Conservation (phyloP, 2,888 invertebrate genomes). For the Malacosoma neustria region DNA sequence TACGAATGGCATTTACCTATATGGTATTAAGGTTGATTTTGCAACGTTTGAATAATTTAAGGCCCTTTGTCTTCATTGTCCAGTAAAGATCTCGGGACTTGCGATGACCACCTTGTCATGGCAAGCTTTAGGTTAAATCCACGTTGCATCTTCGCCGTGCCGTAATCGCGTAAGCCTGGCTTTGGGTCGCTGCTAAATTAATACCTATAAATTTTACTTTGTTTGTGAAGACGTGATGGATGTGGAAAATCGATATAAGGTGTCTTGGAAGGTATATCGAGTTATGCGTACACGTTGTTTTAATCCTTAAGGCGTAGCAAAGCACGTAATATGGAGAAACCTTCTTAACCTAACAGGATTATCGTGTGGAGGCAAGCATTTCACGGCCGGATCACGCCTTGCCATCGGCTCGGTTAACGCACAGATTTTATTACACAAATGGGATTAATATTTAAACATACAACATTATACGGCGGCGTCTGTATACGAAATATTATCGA, state of each 20-base stretch:
- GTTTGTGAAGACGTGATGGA: constrained; percentile 18
- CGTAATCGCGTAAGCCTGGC: constrained; percentile 61
- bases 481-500: constrained; percentile 19
- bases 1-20: constrained; percentile 50
- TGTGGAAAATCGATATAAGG: constrained; percentile 5
- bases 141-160: constrained; percentile 66
- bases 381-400: constrained; percentile 74
- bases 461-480: constrained; percentile 1
- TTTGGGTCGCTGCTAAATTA: constrained; percentile 48
- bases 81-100: constrained; percentile 63
- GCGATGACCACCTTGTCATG: constrained; percentile 74
- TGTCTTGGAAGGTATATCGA: constrained; percentile 30
- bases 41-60: constrained; percentile 62
- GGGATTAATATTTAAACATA: constrained; percentile 64
- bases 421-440: constrained; percentile 75
- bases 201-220: constrained; percentile 46
- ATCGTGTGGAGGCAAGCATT: constrained; percentile 77
- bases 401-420: constrained; percentile 59
- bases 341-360: constrained; percentile 84
- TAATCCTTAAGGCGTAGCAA: constrained; percentile 81
- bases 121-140: constrained; percentile 64
- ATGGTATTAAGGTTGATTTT: constrained; percentile 59
- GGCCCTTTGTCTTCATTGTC: constrained; percentile 69
- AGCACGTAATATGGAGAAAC: constrained; percentile 82
- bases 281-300: constrained; percentile 63